Conservation (phyloP, 2,113 vertebrate species). For the Sphaerodactylus townsendi region DNA sequence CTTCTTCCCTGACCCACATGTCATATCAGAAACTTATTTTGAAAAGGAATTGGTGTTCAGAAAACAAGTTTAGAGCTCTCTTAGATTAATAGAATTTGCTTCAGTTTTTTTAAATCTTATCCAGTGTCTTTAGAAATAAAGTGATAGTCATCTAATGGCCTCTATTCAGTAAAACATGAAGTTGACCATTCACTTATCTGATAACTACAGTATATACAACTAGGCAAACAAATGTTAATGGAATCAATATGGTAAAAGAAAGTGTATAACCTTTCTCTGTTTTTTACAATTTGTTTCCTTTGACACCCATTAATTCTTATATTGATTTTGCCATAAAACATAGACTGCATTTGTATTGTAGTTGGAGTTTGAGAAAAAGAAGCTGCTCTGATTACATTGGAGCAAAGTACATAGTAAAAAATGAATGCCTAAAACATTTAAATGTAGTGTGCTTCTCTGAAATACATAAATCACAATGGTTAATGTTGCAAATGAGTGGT, state of each 20-base stretch:
- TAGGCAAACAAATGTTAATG: constrained; percentile 39
- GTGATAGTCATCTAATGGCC: constrained; percentile 7
- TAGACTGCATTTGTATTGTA: constrained; percentile 63
- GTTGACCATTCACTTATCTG: constrained; percentile 48
- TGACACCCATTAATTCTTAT: constrained; percentile 74
- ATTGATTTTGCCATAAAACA: constrained; percentile 80
- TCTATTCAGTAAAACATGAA: constrained; percentile 36
- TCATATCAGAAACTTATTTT: not conserved
- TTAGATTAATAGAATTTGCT: not conserved
- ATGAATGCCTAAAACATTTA: constrained; percentile 75
- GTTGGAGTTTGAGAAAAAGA: not conserved
- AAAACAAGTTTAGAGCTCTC: not conserved
- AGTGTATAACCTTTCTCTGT: constrained; percentile 39
- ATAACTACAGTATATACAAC: constrained; percentile 40
- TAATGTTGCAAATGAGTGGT: constrained; percentile 75
- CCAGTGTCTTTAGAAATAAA: not conserved
- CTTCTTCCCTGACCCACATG: not conserved
- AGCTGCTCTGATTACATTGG: not conserved
- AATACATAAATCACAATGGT: constrained; percentile 75
- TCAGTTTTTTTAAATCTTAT: not conserved
- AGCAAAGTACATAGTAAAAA: constrained; percentile 75
- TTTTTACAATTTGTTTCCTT: constrained; percentile 65
- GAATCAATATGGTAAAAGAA: constrained; percentile 53
- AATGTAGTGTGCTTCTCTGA: constrained; percentile 73
- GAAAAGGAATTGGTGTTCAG: not conserved